Percentiles rank a stretch among this genome's conserved stretches.
Evolutionary conservation across 2,888 invertebrate genomes (phyloP).

Genomic region (Mythimna loreyi): DNA sequence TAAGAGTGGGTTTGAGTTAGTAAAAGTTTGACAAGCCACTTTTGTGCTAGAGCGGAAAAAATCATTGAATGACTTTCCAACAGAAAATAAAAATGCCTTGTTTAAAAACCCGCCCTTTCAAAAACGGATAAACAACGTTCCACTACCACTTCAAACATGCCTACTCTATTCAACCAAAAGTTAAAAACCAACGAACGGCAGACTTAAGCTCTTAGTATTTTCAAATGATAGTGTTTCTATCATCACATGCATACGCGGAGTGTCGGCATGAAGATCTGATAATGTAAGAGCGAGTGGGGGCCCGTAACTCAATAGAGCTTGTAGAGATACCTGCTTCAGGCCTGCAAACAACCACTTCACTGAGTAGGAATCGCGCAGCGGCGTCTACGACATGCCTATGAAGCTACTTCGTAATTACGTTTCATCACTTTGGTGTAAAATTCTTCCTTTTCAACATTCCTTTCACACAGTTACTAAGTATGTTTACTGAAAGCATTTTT

Average conservation of each 20-base stretch:
- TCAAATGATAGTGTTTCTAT: background rate
- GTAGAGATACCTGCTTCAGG: conserved; percentile 39
- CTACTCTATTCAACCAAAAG: background rate
- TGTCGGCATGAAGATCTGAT: conserved; percentile 33
- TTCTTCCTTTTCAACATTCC: conserved; percentile 1
- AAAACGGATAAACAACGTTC: background rate
- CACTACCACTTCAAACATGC: background rate
- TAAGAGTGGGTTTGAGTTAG: no score
- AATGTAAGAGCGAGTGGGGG: conserved; percentile 31
- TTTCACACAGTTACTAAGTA: background rate
- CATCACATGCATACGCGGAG: conserved; percentile 7
- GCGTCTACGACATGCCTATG: conserved; percentile 27
- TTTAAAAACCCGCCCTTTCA: background rate
- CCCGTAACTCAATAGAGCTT: conserved; percentile 51
- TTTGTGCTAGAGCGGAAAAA: no score
- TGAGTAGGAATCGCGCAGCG: conserved; percentile 47
- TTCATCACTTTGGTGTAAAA: conserved; percentile 30
- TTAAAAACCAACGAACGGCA: background rate
- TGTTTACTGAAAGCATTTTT: conserved; percentile 3
- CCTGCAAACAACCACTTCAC: conserved; percentile 55
- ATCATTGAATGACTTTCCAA: no score
- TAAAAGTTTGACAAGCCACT: no score
- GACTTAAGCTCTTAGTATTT: background rate
- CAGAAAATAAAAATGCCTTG: background rate
- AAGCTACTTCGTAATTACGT: conserved; percentile 35